A percentile compares a stretch with the other conserved stretches of the same genome.
Conservation (phyloP, 2,113 vertebrate species). For the Pterocles gutturalis region DNA sequence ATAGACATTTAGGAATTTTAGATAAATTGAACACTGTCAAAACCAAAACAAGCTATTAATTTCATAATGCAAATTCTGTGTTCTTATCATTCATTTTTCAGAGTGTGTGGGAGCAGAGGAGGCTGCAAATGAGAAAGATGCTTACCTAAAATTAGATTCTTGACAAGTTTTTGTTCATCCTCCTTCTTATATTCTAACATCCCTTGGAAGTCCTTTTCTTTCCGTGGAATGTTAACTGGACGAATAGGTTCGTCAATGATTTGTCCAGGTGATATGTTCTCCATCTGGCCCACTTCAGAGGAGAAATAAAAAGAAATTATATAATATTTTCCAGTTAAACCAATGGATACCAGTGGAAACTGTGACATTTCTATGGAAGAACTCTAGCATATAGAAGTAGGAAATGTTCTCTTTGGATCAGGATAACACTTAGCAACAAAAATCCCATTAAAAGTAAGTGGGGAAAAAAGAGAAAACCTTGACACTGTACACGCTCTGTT, state of each 20-base stretch:
- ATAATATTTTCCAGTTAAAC: neutral
- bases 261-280: conserved; percentile 94
- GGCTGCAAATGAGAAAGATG: neutral
- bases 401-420: neutral
- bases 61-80: neutral
- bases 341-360: neutral
- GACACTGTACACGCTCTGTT: neutral
- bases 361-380: neutral
- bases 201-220: conserved; percentile 99
- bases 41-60: neutral
- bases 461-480: neutral
- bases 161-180: conserved; percentile 95
- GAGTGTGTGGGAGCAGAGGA: neutral
- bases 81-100: neutral
- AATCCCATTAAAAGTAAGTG: neutral
- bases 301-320: neutral
- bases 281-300: conserved; percentile 81
- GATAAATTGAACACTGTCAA: neutral
- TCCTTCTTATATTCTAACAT: conserved; percentile 99
- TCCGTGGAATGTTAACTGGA: conserved; percentile 96
- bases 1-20: neutral
- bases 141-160: conserved; percentile 95
- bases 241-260: conserved; percentile 95
- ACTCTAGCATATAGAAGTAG: neutral
- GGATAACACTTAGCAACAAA: neutral